A percentile compares a stretch with the other conserved stretches of the same genome.
These are phyloP conservation scores for Sipunculus nudus DNA, from an alignment of 2,888 invertebrate genomes.

Conservation along the genomic window DNA sequence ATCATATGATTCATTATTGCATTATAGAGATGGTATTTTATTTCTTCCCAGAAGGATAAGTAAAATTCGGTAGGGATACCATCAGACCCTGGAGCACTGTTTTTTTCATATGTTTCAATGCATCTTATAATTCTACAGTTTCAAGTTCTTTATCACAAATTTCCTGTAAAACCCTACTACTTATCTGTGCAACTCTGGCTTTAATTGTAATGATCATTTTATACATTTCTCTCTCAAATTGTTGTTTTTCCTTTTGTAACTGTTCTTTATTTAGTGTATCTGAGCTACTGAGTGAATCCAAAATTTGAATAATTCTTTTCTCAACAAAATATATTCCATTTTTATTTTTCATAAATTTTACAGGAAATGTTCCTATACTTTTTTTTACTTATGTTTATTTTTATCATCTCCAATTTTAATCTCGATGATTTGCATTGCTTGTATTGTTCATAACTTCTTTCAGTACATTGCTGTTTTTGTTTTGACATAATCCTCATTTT, in stretches of 20 bases:
- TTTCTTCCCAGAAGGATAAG: constrained; percentile 10
- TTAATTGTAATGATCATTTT: not conserved
- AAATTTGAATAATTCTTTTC: no score
- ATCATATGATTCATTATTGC: no score
- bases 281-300: not conserved
- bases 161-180: not conserved
- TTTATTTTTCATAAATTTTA: constrained; percentile 9
- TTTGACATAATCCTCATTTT: constrained; percentile 1
- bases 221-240: not conserved
- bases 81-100: constrained; percentile 17
- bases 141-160: not conserved
- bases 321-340: not conserved
- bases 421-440: not conserved
- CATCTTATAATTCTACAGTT: not conserved
- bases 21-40: no score
- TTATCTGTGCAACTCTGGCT: constrained; percentile 9
- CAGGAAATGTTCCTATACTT: no score
- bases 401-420: not conserved
- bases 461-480: not conserved
- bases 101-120: constrained; percentile 13
- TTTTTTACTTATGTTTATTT: constrained; percentile 3
- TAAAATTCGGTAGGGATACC: constrained; percentile 24
- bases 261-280: not conserved
- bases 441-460: not conserved
- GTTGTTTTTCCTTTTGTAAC: not conserved